These are phyloP conservation scores for Cylas formicarius DNA, from an alignment of 1,140 invertebrate genomes.

Conservation along the genomic window DNA sequence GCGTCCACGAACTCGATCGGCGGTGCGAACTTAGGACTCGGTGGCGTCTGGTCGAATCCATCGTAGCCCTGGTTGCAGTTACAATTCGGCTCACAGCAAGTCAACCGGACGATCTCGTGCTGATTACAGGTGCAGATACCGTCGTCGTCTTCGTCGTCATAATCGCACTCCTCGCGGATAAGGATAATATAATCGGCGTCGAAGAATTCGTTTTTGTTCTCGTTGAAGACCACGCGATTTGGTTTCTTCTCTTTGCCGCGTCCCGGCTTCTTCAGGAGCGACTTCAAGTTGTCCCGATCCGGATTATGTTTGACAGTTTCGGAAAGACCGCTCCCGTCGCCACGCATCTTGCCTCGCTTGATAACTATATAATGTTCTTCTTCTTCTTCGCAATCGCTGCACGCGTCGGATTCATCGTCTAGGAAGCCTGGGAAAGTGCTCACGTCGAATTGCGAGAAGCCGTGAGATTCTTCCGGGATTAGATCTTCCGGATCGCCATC, in stretches of 20 bases:
- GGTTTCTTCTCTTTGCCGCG: conserved; percentile 35
- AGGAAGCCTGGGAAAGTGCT: conserved; percentile 20
- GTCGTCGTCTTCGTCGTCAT: conserved; percentile 63
- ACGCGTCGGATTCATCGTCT: conserved; percentile 16
- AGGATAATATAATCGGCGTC: conserved; percentile 82
- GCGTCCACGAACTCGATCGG: conserved; percentile 60
- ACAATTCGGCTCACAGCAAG: conserved; percentile 54
- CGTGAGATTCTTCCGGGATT: conserved; percentile 18
- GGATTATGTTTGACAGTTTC: conserved; percentile 37
- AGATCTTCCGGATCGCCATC: conserved; percentile 5
- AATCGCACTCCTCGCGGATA: conserved; percentile 74
- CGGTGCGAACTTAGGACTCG: conserved; percentile 52
- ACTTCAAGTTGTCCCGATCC: conserved; percentile 47
- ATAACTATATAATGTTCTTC: conserved; percentile 25
- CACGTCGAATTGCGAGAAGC: conserved; percentile 35
- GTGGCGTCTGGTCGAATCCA: conserved; percentile 38
- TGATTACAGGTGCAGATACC: conserved; percentile 63
- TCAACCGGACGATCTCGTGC: conserved; percentile 57
- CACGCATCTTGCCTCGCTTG: conserved; percentile 21
- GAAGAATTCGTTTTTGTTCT: conserved; percentile 78
- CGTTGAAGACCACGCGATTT: conserved; percentile 71
- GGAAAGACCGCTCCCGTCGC: conserved; percentile 33
- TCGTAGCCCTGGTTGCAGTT: conserved; percentile 46
- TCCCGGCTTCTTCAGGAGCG: conserved; percentile 51
- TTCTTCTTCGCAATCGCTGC: conserved; percentile 17